phyloP scores from a whole-genome alignment of 2,113 vertebrate species.

The Malurus cyaneus region DNA sequence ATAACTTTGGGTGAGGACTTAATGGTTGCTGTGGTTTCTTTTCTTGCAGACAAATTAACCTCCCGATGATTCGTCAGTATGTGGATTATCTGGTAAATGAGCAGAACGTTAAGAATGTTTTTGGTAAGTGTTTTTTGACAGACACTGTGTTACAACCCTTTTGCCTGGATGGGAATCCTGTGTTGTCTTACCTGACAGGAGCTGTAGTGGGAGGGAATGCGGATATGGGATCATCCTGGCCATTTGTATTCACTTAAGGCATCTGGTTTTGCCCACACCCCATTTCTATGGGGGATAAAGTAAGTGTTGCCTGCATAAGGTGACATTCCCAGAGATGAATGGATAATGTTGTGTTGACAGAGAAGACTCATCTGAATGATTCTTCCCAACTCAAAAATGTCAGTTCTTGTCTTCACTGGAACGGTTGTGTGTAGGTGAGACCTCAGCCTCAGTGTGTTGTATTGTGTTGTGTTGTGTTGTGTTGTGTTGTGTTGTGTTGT shows the following conservation, averaged over 20 bases:
- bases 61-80: slow-evolving; percentile 81
- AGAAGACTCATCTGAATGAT: neutral
- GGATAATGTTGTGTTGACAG: neutral
- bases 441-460: neutral
- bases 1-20: neutral
- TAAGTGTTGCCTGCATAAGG: neutral
- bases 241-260: neutral
- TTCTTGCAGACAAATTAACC: slow-evolving; percentile 85
- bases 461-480: slow-evolving; percentile 28
- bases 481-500: slow-evolving; percentile 19
- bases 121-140: slow-evolving; percentile 81
- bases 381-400: neutral
- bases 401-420: neutral
- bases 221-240: neutral
- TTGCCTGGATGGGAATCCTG: neutral
- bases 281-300: neutral
- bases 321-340: neutral
- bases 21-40: neutral
- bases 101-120: slow-evolving; percentile 85
- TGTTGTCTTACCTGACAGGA: neutral
- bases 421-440: neutral
- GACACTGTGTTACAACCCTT: neutral
- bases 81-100: slow-evolving; percentile 85
- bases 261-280: neutral
- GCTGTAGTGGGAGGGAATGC: neutral